Conservation (phyloP, 2,888 invertebrate species). For the Eristalis pertinax region DNA sequence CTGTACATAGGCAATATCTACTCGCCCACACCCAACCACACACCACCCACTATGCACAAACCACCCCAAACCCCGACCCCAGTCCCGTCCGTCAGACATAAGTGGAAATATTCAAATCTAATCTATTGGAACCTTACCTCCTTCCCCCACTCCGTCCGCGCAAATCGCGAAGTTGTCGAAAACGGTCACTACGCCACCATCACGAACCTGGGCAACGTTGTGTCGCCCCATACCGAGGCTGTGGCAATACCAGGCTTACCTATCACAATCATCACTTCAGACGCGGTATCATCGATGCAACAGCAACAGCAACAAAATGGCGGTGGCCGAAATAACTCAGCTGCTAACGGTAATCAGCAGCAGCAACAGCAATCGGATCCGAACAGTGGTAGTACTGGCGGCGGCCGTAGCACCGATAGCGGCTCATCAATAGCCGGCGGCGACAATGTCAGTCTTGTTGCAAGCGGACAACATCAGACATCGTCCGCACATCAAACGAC, state of each 20-base stretch:
- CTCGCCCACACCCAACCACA: background rate
- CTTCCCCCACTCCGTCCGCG: background rate
- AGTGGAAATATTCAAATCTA: background rate
- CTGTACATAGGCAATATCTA: background rate
- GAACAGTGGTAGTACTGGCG: conserved; percentile 45
- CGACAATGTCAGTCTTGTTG: conserved; percentile 76
- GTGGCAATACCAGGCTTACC: conserved; percentile 74
- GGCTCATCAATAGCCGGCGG: conserved; percentile 5
- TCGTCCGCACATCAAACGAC: conserved; percentile 74
- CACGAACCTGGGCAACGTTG: conserved; percentile 73
- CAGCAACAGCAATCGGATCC: conserved; percentile 41
- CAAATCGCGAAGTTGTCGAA: conserved; percentile 69
- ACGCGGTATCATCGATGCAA: conserved; percentile 56
- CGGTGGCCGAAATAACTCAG: conserved; percentile 50
- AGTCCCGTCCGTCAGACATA: background rate
- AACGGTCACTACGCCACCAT: conserved; percentile 74
- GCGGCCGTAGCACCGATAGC: conserved; percentile 34
- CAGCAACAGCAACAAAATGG: conserved; percentile 47
- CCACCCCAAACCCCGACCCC: too few relatives aligned
- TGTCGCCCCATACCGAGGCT: conserved; percentile 73
- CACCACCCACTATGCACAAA: background rate
- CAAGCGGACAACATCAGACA: conserved; percentile 77
- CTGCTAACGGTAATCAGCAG: conserved; percentile 28
- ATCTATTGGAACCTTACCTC: conserved; percentile 35
- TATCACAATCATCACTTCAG: conserved; percentile 72